A percentile compares a stretch with the other conserved stretches of the same genome.
phyloP scores from a whole-genome alignment of 1,140 invertebrate genomes.

The Drosophila insularis region DNA sequence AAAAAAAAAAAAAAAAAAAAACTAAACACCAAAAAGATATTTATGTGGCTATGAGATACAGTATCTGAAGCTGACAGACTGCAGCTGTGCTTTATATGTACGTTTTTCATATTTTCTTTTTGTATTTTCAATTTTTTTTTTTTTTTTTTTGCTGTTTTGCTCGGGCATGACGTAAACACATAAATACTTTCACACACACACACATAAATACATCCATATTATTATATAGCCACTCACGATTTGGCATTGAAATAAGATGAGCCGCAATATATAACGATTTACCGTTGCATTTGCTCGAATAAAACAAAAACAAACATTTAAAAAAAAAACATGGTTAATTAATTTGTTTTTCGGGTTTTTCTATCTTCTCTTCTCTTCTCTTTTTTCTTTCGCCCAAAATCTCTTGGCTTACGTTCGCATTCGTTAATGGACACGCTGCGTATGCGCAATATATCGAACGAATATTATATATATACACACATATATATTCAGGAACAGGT shows the following conservation, averaged over 20 bases:
- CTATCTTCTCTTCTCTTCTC: conserved; percentile 22
- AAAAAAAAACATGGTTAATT: conserved; percentile 28
- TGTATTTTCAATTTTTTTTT: conserved; percentile 13
- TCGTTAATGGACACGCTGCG: conserved; percentile 27
- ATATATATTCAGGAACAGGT: conserved; percentile 64
- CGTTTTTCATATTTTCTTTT: conserved; percentile 12
- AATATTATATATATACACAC: background rate
- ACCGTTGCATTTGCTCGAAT: conserved; percentile 30
- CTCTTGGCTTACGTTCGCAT: background rate
- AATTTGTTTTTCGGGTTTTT: conserved; percentile 38
- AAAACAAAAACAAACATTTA: background rate
- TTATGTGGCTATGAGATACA: conserved; percentile 62
- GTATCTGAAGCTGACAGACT: conserved; percentile 68
- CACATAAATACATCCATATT: background rate
- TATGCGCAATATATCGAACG: conserved; percentile 42
- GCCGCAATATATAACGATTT: conserved; percentile 37
- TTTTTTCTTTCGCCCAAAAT: background rate
- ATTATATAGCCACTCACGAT: conserved; percentile 3
- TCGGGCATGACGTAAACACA: conserved; percentile 77
- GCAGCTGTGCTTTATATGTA: conserved; percentile 55
- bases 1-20: conserved; percentile 2
- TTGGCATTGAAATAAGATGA: conserved; percentile 77
- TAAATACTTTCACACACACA: conserved; percentile 28
- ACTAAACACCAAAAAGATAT: conserved; percentile 42
- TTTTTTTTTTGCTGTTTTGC: conserved; percentile 56